Evolutionary conservation across 2,113 vertebrate species (phyloP), one percentile per base, ranked within the genome.

Genomic region (Labrus mixtus): DNA sequence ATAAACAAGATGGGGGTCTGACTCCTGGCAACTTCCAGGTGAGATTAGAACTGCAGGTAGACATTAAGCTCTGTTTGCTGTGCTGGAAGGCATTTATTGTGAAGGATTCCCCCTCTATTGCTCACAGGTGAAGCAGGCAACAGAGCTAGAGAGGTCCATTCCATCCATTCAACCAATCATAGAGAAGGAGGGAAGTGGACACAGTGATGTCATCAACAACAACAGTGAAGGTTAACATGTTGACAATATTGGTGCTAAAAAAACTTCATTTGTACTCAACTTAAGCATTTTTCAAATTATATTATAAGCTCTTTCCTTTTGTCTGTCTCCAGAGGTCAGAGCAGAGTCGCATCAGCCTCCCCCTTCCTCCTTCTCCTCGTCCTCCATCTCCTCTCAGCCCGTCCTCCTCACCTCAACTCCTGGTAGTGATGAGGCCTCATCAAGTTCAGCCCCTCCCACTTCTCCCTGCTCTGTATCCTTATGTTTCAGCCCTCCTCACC

Each of bases 401-500:
- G 25, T n/a, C 51, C 79, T 61, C 67, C 64, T 86, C 58, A 93
- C 91, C 36, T 94, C 95, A 79, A 95, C 95, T 48, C 92, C 95
- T 43, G 90, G 93, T 73, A 93, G 89, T 76, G 79, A 41, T 75
- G 50, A 91, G 89, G 75, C 79, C 22, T 6, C 29, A 19, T 0
- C 86, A 36, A 80, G 33, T 54, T 89, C 90, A 43, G 89, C 94
- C 83, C 86, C 63, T 15, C 76, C 65, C 43, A 56, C 79, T 11
- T 45, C 66, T 39, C 1, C 74, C 10, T 76, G 78, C 79, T 59
- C 68, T 54, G 12, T 60, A 58, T 83, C 87, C 9, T 92, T 95
- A 74, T 93, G 93, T 22, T 96, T 96, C 83, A 96, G 96, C 45
- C 96, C 96, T 92, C 16, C 95, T 95, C 71, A 89, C 57, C 22